Evolutionary conservation across 2,888 invertebrate species (phyloP), one percentile per base, ranked within the genome.

Genomic region (Clepsis dumicolana): DNA sequence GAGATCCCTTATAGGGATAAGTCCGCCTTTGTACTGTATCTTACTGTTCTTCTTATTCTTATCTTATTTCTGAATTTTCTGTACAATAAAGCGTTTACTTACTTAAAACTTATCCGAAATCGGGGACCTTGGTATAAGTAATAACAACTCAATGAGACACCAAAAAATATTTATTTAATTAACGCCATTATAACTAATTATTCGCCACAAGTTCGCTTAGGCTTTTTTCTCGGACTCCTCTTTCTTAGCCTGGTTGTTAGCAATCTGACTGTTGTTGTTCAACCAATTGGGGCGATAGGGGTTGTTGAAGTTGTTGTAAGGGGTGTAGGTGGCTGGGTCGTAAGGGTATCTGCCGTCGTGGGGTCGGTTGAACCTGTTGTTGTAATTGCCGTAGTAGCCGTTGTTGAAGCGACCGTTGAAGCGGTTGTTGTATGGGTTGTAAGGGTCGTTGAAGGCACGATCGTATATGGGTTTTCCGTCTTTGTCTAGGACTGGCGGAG

Each of bases 401-500:
- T 76, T 77, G 63, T 77, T 79, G 69, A 75, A 80, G 32, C 74
- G 73, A 66, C 77, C 77, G 24, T 87, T 82, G 70, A 86, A 86
- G 8, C 80, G 82, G 70, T 87, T 87, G 72, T 80, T 87, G 44
- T 73, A 65, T 3, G 75, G 74, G 65, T 78, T 73, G 48, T 75
- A 76, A 4, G 61, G 77, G 75, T 72, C 78, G 75, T 64, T 48
- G 70, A 79, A 76, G 65, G 79, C 81, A 12, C 74, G 72, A 41
- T 80, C 80, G 32, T 82, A 68, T 1, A 79, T 74, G 8, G 76
- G 66, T 65, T 77, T 81, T 16, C 75, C 80, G 25, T 77, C 75
- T 65, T 78, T 86, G 82, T 69, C 94, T 74, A 72, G 90, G 81
- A 77, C 85, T 80, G 80, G 85, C 80, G 77, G 91, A 87, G 75